Base-by-base conservation (phyloP, 2,888 invertebrate species). In the Plutella xylostella region DNA sequence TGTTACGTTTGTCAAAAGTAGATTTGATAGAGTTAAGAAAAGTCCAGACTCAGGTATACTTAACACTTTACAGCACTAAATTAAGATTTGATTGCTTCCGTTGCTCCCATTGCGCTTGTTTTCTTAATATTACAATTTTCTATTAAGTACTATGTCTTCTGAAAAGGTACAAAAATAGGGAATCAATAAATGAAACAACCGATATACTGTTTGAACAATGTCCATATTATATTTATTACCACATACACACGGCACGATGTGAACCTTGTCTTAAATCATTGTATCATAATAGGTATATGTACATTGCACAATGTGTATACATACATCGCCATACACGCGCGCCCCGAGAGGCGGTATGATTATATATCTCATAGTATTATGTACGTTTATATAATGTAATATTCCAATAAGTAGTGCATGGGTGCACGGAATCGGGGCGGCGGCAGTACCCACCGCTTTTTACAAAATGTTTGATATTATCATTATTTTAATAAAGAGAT, bases 161-260 rank as follows among this genome's bases (percentile, higher is more conserved):
- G 5, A 7, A 25, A 37, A 18, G 37, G 5, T 4, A 22, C 46
- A 51, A 51, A 47, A 49, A 50, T 51, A 50, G 49, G 51, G 51
- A 51, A 53, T 54, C 50, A 30, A 38, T 2, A 80, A 82, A 82
- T 83, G 68, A 80, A 82, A 83, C 77, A 79, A 78, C 74, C 69
- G 72, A 68, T 87, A 9, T 78, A 82, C 87, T 88, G 87, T 89
- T 90, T 91, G 90, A 91, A 91, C 91, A 91, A 90, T 91, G 90
- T 91, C 90, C 91, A 90, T 90, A 90, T 90, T 90, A 90, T 90
- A 90, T 90, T 89, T 90, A 87, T 88, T 89, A 90, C 90, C 91
- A 91, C 91, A 91, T 91, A 91, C 91, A 91, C 91, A 91, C 91
- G 91, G 91, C 91, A 91, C 91, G 90, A 91, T 90, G 92, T 91